Evolutionary conservation across 2,113 vertebrate species (phyloP).

Genomic region (Eulemur rufifrons): DNA sequence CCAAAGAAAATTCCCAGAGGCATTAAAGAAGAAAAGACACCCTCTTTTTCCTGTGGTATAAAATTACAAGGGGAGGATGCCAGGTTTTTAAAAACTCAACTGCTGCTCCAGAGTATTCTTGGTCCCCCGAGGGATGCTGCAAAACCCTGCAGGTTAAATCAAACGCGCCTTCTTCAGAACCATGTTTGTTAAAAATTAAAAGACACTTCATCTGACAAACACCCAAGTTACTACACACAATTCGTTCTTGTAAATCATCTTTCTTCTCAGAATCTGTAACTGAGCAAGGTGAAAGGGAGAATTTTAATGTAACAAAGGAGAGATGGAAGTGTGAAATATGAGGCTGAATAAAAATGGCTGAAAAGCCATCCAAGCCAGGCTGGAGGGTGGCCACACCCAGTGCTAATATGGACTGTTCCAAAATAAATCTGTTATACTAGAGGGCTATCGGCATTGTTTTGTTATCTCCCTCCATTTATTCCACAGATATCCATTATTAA

Average conservation of each 20-base stretch:
- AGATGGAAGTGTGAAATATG: constrained; percentile 78
- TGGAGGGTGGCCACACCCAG: constrained; percentile 87
- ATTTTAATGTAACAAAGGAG: constrained; percentile 85
- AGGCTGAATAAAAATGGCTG: constrained; percentile 90
- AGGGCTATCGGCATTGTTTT: constrained; percentile 64
- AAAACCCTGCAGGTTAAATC: constrained; percentile 43
- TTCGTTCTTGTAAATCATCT: constrained; percentile 11
- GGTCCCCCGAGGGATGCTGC: constrained; percentile 21
- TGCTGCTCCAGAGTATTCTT: constrained; percentile 45
- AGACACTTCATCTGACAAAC: background rate
- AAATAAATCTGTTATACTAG: constrained; percentile 68
- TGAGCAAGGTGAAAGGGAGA: constrained; percentile 69
- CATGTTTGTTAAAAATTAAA: constrained; percentile 54
- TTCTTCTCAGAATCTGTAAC: constrained; percentile 53
- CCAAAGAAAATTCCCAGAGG: background rate
- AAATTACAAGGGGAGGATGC: constrained; percentile 48
- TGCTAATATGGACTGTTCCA: constrained; percentile 66
- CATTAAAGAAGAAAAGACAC: constrained; percentile 39
- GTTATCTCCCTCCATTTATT: constrained; percentile 31
- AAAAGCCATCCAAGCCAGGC: constrained; percentile 79
- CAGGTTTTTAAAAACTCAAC: background rate
- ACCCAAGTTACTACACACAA: background rate
- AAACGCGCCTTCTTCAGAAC: constrained; percentile 51
- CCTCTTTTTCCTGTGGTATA: constrained; percentile 12
- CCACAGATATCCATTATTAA: constrained; percentile 42